A percentile compares a stretch with the other conserved stretches of the same genome.
Evolutionary conservation across 2,888 invertebrate species (phyloP).

Genomic region (Hemicrepidius hirtus): DNA sequence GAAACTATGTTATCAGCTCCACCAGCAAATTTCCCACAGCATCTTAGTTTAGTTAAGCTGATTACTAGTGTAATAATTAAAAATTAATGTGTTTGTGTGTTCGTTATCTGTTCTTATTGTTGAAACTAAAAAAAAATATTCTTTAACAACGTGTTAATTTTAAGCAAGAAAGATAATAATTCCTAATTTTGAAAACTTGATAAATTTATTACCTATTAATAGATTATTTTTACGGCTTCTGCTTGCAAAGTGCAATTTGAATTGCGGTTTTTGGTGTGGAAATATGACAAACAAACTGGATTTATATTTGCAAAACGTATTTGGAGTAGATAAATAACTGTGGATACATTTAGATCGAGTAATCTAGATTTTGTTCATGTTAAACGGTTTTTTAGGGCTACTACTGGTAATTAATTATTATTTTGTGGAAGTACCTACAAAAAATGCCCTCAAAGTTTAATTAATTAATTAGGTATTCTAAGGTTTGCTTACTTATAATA

Average conservation of each 20-base stretch:
- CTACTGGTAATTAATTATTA: too few relatives aligned
- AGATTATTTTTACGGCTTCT: conserved; percentile 31
- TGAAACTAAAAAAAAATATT: conserved; percentile 9
- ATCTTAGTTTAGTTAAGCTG: conserved; percentile 40
- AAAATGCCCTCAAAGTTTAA: too few relatives aligned
- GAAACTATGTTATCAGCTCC: conserved; percentile 36
- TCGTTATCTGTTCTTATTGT: background rate
- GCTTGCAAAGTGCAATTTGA: conserved; percentile 34
- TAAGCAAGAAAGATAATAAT: too few relatives aligned
- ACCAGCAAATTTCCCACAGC: conserved; percentile 45
- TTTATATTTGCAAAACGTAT: conserved; percentile 17
- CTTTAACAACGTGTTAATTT: too few relatives aligned
- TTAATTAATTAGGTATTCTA: too few relatives aligned
- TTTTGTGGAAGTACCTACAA: too few relatives aligned
- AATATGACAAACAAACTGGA: conserved; percentile 37
- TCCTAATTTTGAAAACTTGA: too few relatives aligned
- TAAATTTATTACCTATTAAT: conserved; percentile 4
- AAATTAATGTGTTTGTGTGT: conserved; percentile 21
- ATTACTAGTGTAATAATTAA: conserved; percentile 34
- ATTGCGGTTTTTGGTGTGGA: conserved; percentile 37
- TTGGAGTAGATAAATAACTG: conserved; percentile 25
- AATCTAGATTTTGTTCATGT: background rate
- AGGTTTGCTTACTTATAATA: too few relatives aligned
- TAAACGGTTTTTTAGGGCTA: background rate
- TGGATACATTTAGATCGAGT: conserved; percentile 6